Conservation (phyloP, 2,797 vertebrate genomes). For the Gambusia yucatana region DNA sequence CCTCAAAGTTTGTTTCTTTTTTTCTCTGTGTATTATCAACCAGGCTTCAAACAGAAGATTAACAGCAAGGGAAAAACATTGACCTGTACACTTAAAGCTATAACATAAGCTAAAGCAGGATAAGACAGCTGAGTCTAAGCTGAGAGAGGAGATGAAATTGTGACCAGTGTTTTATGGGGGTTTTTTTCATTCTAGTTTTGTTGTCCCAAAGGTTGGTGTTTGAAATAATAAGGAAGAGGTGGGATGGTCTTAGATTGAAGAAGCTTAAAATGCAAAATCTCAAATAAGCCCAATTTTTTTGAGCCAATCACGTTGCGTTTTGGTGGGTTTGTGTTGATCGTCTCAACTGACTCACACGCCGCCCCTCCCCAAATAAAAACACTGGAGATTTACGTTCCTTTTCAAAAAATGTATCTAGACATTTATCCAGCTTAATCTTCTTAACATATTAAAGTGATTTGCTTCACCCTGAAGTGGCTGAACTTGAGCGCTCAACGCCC, state of each 20-base stretch:
- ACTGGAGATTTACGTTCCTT: slow-evolving; percentile 87
- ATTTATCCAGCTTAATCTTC: slow-evolving; percentile 91
- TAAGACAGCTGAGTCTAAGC: slow-evolving; percentile 75
- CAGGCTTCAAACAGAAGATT: slow-evolving; percentile 48
- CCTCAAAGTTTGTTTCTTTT: slow-evolving; percentile 47
- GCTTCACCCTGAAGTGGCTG: slow-evolving; percentile 86
- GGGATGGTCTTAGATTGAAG: slow-evolving; percentile 88
- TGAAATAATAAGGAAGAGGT: slow-evolving; percentile 86
- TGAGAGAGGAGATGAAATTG: slow-evolving; percentile 73
- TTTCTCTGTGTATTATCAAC: slow-evolving; percentile 35
- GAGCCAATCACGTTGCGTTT: slow-evolving; percentile 79
- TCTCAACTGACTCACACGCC: slow-evolving; percentile 83
- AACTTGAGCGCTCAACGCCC: slow-evolving; percentile 82
- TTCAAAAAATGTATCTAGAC: slow-evolving; percentile 87
- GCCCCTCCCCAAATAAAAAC: slow-evolving; percentile 85
- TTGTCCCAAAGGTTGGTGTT: slow-evolving; percentile 85
- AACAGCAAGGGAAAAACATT: slow-evolving; percentile 48
- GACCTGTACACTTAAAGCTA: slow-evolving; percentile 60
- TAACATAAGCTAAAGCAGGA: slow-evolving; percentile 71
- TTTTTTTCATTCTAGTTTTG: slow-evolving; percentile 65
- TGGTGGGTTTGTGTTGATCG: slow-evolving; percentile 83
- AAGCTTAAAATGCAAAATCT: slow-evolving; percentile 88
- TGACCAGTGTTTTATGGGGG: slow-evolving; percentile 74
- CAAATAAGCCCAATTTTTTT: slow-evolving; percentile 84
- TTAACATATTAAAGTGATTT: slow-evolving; percentile 91